A percentile compares a stretch with the other conserved stretches of the same genome.
phyloP scores from a whole-genome alignment of 2,888 invertebrate species.

The Platypus cylindrus region DNA sequence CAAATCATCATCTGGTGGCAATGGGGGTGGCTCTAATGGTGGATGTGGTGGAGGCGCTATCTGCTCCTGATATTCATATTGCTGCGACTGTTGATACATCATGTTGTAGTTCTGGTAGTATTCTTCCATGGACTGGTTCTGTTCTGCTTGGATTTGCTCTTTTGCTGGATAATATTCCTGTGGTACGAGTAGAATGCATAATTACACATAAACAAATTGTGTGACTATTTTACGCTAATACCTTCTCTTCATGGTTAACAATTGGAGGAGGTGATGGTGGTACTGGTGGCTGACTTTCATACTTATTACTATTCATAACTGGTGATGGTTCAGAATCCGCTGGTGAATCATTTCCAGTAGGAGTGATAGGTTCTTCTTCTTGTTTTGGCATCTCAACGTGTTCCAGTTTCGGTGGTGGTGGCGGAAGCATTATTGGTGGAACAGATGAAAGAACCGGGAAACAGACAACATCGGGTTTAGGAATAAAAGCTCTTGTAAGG shows the following conservation, averaged over 20 bases:
- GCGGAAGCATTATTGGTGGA: slow-evolving; percentile 12
- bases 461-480: slow-evolving; percentile 34
- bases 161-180: too few relatives aligned
- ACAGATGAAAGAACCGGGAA: slow-evolving; percentile 32
- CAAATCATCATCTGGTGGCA: slow-evolving; percentile 45
- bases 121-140: slow-evolving; percentile 3
- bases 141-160: too few relatives aligned
- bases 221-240: too few relatives aligned
- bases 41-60: slow-evolving; percentile 24
- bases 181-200: too few relatives aligned
- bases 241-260: too few relatives aligned
- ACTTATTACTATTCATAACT: too few relatives aligned
- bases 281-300: too few relatives aligned
- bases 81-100: slow-evolving; percentile 25
- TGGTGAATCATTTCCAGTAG: background rate
- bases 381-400: background rate
- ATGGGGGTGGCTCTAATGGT: slow-evolving; percentile 33
- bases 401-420: slow-evolving; percentile 7
- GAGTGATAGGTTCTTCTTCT: background rate
- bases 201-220: too few relatives aligned
- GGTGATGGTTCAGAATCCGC: background rate
- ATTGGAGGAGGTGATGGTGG: background rate
- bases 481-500: slow-evolving; percentile 32
- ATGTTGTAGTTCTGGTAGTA: slow-evolving; percentile 28
- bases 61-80: slow-evolving; percentile 26